phyloP scores from a whole-genome alignment of 2,113 vertebrate genomes.

The Peromyscus leucopus region DNA sequence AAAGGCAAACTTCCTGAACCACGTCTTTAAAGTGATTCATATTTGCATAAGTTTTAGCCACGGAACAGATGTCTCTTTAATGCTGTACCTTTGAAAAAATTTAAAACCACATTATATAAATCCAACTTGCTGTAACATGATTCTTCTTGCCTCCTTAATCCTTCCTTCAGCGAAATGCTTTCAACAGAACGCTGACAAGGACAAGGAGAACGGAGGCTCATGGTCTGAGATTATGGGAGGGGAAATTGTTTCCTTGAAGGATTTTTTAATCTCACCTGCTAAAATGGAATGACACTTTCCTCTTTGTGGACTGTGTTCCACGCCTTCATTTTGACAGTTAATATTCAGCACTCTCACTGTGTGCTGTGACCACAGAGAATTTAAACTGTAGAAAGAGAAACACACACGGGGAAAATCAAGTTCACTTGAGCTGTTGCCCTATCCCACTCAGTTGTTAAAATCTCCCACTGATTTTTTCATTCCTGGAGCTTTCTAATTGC shows the following conservation, averaged over 20 bases:
- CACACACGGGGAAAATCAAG: neutral
- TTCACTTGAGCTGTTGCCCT: neutral
- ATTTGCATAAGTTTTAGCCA: slow-evolving; percentile 70
- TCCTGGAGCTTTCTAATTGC: neutral
- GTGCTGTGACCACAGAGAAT: neutral
- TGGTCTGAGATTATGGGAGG: slow-evolving; percentile 10
- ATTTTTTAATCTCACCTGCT: slow-evolving; percentile 42
- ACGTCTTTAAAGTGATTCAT: slow-evolving; percentile 57
- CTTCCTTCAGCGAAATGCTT: slow-evolving; percentile 23
- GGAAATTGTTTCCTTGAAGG: neutral
- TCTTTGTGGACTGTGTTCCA: neutral
- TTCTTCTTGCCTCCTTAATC: neutral
- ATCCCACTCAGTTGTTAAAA: neutral
- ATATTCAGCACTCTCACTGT: neutral
- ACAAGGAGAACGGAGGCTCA: neutral
- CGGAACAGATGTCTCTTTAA: slow-evolving; percentile 72
- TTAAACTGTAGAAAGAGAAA: slow-evolving; percentile 13
- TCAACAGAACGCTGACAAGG: slow-evolving; percentile 1
- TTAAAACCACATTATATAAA: slow-evolving; percentile 42
- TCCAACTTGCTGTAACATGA: slow-evolving; percentile 18
- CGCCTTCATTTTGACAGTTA: slow-evolving; percentile 24
- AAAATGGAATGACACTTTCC: slow-evolving; percentile 44
- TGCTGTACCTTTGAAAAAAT: slow-evolving; percentile 57
- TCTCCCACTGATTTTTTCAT: neutral
- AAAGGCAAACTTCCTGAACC: slow-evolving; percentile 72